Base-by-base conservation (phyloP, 2,113 vertebrate genomes). In the Pteruthius melanotis region DNA sequence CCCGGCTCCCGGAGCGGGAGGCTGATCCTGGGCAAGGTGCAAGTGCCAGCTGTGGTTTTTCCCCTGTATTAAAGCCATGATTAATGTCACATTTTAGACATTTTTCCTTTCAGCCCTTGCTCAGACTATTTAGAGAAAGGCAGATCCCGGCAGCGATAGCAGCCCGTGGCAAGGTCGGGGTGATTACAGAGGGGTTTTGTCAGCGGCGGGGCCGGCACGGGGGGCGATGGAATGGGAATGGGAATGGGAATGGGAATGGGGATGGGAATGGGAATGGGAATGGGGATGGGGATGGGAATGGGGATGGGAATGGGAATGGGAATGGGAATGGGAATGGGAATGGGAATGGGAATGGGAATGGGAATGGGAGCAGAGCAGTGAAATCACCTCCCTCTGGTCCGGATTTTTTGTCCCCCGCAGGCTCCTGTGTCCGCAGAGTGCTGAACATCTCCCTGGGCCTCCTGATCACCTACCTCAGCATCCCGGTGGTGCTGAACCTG, bases 401-500 rank as follows among this genome's bases (percentile, higher is more conserved):
- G 61, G 4, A 42, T 66, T 7, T 42, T 40, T 14, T 88, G 24
- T 86, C 53, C 63, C 23, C 0, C 28, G 3, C 96, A 98, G 98
- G 98, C 83, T 91, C 69, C 47, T 22, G 82, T 19, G 33, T 98
- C 7, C 98, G 99, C 57, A 97, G 71, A 7, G 95, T 93, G 33
- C 95, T 98, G 95, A 98, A 99, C 93, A 2, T 99, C 37, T 97
- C 97, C 13, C 72, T 99, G 66, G 99, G 98, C 4, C 4, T 99
- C 75, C 98, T 99, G 75, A 97, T 99, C 14, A 94, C 97, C 83
- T 99, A 87, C 93, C 98, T 99, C 92, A 99, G 99, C 70, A 4
- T 99, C 47, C 99, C 99, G 0, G 99, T 99, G 78, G 94, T 99
- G 79, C 69, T 98, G 76, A 99, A 99, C 97, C 96, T 99, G 81